A percentile compares a stretch with the other conserved stretches of the same genome.
phyloP scores from a whole-genome alignment of 2,888 invertebrate genomes.

The Eupithecia pulchellata region DNA sequence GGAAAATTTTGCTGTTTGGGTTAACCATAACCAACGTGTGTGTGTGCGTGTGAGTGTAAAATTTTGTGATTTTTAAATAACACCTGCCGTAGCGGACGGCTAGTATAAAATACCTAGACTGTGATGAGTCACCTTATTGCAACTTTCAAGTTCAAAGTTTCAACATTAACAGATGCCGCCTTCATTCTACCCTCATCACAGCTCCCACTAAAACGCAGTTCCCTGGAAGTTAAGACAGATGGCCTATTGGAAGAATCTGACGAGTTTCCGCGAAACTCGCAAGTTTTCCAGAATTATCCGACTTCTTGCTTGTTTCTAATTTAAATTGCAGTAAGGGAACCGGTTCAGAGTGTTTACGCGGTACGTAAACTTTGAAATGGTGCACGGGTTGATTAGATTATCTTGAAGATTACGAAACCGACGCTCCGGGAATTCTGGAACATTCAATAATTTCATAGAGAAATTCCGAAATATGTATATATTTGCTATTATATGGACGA shows the following conservation, averaged over 20 bases:
- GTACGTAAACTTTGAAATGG: constrained; percentile 1
- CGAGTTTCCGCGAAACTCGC: constrained; percentile 46
- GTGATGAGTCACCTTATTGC: too few relatives aligned
- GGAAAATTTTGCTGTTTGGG: too few relatives aligned
- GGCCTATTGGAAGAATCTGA: constrained; percentile 46
- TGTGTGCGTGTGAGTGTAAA: too few relatives aligned
- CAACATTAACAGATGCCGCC: neutral
- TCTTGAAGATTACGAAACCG: neutral
- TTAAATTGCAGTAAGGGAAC: constrained; percentile 21
- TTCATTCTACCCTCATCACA: neutral
- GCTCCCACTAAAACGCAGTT: constrained; percentile 14
- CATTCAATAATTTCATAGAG: neutral
- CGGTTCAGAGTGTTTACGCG: constrained; percentile 6
- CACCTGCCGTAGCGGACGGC: too few relatives aligned
- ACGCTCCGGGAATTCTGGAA: neutral
- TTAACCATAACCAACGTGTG: too few relatives aligned
- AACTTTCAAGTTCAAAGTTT: too few relatives aligned
- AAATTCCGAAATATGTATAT: neutral
- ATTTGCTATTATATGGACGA: neutral
- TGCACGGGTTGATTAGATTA: constrained; percentile 10
- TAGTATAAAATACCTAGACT: too few relatives aligned
- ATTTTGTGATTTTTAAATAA: too few relatives aligned
- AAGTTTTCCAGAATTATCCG: constrained; percentile 36
- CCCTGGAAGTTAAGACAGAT: constrained; percentile 48
- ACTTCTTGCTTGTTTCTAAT: constrained; percentile 16